phyloP scores from a whole-genome alignment of 2,113 vertebrate species.

The Lasiurus cinereus region DNA sequence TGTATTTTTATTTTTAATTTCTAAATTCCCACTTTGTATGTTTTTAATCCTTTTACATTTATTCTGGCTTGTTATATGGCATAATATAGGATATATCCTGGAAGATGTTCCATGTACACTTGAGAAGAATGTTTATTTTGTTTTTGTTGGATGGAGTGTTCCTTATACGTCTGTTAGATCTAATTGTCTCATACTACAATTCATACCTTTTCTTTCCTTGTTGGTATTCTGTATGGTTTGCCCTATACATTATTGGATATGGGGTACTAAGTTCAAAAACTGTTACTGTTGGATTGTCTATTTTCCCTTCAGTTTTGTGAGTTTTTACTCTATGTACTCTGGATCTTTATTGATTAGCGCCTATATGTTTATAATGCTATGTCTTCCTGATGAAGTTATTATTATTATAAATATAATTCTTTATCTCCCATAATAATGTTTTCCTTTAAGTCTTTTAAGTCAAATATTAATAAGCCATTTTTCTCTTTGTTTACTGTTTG shows the following conservation, averaged over 20 bases:
- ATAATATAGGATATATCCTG: background rate
- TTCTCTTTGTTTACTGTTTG: conserved; percentile 9
- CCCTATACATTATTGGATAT: background rate
- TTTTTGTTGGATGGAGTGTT: background rate
- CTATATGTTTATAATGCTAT: background rate
- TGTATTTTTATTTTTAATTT: conserved; percentile 9
- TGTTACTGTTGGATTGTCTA: background rate
- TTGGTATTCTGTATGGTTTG: background rate
- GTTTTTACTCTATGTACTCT: background rate
- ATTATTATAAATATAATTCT: background rate
- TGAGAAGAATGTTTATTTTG: background rate
- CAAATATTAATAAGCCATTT: background rate
- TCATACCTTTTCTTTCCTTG: background rate
- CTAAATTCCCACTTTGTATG: background rate
- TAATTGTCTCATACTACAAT: background rate
- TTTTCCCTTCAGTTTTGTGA: background rate
- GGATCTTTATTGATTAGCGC: background rate
- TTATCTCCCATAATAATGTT: background rate
- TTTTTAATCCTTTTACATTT: background rate
- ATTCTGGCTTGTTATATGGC: background rate
- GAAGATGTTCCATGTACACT: background rate
- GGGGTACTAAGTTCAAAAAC: background rate
- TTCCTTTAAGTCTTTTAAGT: background rate
- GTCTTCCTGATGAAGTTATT: background rate
- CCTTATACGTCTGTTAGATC: background rate